phyloP scores from a whole-genome alignment of 2,113 vertebrate genomes.

The Chloroceryle aenea region DNA sequence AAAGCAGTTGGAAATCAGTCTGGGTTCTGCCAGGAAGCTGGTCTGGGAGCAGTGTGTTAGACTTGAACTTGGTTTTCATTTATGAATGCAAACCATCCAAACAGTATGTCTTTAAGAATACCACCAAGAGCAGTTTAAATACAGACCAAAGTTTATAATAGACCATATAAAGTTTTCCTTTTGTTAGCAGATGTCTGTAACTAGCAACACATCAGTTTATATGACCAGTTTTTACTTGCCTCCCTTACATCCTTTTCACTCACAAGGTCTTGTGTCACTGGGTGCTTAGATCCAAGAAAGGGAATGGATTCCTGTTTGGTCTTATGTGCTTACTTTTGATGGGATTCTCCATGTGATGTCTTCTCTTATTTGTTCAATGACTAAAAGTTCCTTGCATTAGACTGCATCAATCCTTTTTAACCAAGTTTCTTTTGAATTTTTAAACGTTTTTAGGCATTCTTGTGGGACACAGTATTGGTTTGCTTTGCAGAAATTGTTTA shows the following conservation, averaged over 20 bases:
- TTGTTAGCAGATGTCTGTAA: not conserved
- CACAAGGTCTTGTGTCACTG: not conserved
- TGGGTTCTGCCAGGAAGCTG: not conserved
- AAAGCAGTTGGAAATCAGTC: not conserved
- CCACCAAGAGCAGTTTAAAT: not conserved
- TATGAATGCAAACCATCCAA: not conserved
- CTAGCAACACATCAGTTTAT: not conserved
- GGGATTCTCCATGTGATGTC: not conserved
- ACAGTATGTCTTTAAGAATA: not conserved
- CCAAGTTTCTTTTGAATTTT: not conserved
- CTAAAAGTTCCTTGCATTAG: not conserved
- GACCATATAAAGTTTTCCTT: not conserved
- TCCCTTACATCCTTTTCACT: not conserved
- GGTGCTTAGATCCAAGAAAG: not conserved
- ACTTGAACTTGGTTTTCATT: not conserved
- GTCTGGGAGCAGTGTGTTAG: not conserved
- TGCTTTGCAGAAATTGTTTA: not conserved
- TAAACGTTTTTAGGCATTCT: not conserved
- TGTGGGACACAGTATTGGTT: not conserved
- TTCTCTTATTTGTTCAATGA: not conserved
- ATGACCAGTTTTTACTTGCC: not conserved
- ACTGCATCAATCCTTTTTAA: not conserved
- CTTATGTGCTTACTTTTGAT: not conserved
- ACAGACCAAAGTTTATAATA: not conserved
- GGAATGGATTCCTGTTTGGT: not conserved